Conservation (phyloP, 2,113 vertebrate genomes). For the Meles meles region DNA sequence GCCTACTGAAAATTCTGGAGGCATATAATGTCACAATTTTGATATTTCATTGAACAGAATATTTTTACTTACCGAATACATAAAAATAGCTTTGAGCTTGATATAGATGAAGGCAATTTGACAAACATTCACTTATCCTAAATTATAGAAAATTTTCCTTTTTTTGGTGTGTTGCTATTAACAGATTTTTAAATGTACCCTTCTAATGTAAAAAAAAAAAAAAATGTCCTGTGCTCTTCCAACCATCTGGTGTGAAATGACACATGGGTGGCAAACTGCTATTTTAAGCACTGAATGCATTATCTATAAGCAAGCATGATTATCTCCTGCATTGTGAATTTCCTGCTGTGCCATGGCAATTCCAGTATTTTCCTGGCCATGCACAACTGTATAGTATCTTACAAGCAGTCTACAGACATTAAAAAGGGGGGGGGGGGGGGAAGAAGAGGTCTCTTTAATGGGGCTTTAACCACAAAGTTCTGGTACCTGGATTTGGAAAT, state of each 20-base stretch:
- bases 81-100: constrained; percentile 65
- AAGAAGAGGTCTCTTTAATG: neutral
- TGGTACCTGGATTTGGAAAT: neutral
- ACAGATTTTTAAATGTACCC: constrained; percentile 55
- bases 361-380: constrained; percentile 66
- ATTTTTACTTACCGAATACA: constrained; percentile 41
- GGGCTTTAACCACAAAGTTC: neutral
- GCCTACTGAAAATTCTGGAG: neutral
- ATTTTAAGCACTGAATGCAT: constrained; percentile 72
- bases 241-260: constrained; percentile 80
- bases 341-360: constrained; percentile 56
- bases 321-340: constrained; percentile 72
- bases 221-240: constrained; percentile 67
- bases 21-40: neutral
- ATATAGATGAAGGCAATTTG: constrained; percentile 65
- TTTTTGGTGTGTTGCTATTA: constrained; percentile 48
- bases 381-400: constrained; percentile 28
- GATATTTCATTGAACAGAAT: constrained; percentile 31
- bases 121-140: constrained; percentile 68
- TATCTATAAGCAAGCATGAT: constrained; percentile 70
- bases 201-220: neutral
- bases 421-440: neutral
- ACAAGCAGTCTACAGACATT: neutral
- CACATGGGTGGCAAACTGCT: constrained; percentile 78
- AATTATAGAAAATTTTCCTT: constrained; percentile 26